phyloP scores from a whole-genome alignment of 1,140 invertebrate species.

The Limonius californicus region DNA sequence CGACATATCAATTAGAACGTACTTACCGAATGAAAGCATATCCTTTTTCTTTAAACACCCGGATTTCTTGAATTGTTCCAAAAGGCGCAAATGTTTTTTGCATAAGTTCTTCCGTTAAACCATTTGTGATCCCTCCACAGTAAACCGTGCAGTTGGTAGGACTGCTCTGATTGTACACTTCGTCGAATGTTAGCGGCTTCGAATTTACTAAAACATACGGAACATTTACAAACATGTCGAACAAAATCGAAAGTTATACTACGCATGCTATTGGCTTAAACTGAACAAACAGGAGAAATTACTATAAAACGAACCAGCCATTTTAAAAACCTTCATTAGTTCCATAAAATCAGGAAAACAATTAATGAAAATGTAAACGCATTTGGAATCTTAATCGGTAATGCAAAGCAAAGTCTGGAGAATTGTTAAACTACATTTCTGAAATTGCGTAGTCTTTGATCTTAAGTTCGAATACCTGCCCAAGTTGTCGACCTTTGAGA shows the following conservation, averaged over 20 bases:
- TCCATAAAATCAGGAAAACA: no score
- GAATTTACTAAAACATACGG: conserved; percentile 42
- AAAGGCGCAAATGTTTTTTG: conserved; percentile 92
- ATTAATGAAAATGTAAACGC: no score
- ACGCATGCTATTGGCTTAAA: no score
- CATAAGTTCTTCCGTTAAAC: conserved; percentile 93
- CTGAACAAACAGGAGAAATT: no score
- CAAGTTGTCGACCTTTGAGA: neutral
- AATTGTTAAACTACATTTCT: neutral
- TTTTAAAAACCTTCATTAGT: no score
- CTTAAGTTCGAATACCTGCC: neutral
- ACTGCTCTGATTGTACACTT: conserved; percentile 95
- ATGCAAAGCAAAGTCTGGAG: no score
- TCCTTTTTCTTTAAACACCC: conserved; percentile 98
- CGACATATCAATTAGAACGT: neutral
- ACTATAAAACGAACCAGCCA: no score
- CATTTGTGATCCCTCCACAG: conserved; percentile 92
- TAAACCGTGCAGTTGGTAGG: conserved; percentile 99
- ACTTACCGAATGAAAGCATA: conserved; percentile 90
- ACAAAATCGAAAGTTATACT: no score
- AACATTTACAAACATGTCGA: no score
- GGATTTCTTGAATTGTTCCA: conserved; percentile 93
- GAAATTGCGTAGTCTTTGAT: neutral
- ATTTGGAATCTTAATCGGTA: no score
- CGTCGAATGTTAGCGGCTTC: conserved; percentile 63